These are phyloP conservation scores for Umimayanthus kanabou DNA, from an alignment of 92 coral and sea anemone species.

Conservation along the genomic window DNA sequence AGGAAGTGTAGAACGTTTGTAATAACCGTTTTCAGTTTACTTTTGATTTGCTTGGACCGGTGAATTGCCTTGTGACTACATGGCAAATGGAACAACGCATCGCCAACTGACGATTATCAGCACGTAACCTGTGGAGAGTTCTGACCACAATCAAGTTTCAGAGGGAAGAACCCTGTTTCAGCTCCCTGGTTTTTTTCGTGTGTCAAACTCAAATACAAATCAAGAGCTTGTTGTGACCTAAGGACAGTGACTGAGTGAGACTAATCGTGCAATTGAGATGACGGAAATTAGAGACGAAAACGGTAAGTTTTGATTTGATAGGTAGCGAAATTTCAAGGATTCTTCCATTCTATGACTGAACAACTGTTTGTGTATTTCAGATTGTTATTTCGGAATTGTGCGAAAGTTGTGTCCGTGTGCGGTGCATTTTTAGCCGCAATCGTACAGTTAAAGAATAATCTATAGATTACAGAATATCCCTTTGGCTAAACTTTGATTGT, in stretches of 20 bases:
- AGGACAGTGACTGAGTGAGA: not conserved
- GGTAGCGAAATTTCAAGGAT: not conserved
- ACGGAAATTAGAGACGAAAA: slow-evolving; percentile 37
- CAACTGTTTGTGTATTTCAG: not conserved
- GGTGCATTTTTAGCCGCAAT: not conserved
- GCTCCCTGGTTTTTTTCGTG: not conserved
- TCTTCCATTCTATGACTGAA: not conserved
- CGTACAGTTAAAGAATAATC: not conserved
- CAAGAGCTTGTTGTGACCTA: slow-evolving; percentile 23
- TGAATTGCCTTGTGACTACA: not conserved
- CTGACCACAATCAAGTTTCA: not conserved
- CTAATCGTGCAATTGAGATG: slow-evolving; percentile 10
- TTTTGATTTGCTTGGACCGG: not conserved
- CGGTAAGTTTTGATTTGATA: slow-evolving; percentile 19
- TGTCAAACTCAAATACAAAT: slow-evolving; percentile 26
- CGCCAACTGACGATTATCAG: not conserved
- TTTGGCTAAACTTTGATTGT: not conserved
- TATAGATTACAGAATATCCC: not conserved
- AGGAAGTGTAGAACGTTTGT: not conserved
- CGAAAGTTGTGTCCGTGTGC: not conserved
- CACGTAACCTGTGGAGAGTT: not conserved
- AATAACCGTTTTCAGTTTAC: slow-evolving; percentile 7
- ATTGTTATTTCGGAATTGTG: not conserved
- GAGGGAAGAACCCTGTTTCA: slow-evolving; percentile 30
- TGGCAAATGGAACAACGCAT: not conserved